These are phyloP conservation scores for Heterotis niloticus DNA, from an alignment of 2,113 vertebrate species.

Conservation along the genomic window DNA sequence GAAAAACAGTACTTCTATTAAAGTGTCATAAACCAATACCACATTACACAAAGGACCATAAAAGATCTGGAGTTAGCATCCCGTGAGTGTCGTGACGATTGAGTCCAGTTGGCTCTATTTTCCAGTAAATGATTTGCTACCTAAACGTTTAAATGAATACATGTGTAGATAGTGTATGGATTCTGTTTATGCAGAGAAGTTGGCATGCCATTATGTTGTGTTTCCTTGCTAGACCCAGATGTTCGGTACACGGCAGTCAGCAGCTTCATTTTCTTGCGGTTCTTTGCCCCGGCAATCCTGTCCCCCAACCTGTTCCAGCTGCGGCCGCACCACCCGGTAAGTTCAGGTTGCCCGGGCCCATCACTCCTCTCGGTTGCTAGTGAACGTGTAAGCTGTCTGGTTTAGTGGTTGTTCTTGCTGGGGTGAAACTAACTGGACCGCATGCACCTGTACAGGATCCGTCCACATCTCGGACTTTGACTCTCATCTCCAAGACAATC, in stretches of 20 bases:
- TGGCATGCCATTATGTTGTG: not conserved
- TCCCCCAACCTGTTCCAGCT: conserved; percentile 96
- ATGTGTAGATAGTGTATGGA: not conserved
- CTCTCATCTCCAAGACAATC: conserved; percentile 95
- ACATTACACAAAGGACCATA: too few species aligned
- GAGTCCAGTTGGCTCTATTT: too few species aligned
- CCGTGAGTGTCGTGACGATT: too few species aligned
- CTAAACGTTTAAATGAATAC: not conserved
- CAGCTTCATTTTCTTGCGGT: conserved; percentile 96
- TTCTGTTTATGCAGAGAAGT: not conserved
- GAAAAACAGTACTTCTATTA: too few species aligned
- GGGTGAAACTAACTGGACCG: not conserved
- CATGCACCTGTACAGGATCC: conserved; percentile 70
- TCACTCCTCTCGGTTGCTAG: not conserved
- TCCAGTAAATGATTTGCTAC: too few species aligned
- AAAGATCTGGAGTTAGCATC: too few species aligned
- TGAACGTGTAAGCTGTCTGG: not conserved
- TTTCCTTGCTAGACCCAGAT: conserved; percentile 77
- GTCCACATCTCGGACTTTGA: conserved; percentile 88
- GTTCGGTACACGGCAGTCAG: conserved; percentile 95
- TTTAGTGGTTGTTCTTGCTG: not conserved
- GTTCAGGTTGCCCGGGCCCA: conserved; percentile 45
- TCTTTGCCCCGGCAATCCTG: conserved; percentile 95
- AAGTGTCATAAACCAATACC: too few species aligned
- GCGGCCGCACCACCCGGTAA: conserved; percentile 89